These are phyloP conservation scores for Poecilia latipinna DNA, from an alignment of 2,113 vertebrate genomes.

Conservation along the genomic window DNA sequence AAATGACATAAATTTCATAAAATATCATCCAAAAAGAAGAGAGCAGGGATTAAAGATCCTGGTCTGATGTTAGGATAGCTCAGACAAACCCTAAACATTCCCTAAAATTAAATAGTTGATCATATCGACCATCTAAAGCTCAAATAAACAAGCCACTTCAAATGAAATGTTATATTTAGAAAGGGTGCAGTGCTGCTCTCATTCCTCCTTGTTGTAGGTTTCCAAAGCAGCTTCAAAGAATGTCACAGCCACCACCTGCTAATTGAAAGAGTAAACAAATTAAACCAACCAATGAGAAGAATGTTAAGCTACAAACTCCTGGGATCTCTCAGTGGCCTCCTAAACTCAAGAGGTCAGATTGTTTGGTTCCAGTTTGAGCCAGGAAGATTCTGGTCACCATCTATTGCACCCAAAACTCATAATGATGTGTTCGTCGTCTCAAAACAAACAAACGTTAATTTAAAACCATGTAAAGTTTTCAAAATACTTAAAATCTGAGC, in stretches of 20 bases:
- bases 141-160: neutral
- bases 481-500: neutral
- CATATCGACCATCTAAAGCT: neutral
- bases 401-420: neutral
- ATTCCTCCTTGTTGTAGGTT: neutral
- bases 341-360: conserved; percentile 56
- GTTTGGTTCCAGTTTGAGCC: conserved; percentile 35
- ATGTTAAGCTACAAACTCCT: conserved; percentile 47
- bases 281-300: conserved; percentile 50
- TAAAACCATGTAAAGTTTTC: neutral
- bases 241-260: conserved; percentile 25
- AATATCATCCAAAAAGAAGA: neutral
- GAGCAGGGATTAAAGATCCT: neutral
- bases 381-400: conserved; percentile 34
- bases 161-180: neutral
- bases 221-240: conserved; percentile 17
- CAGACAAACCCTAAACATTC: neutral
- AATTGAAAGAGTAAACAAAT: conserved; percentile 62
- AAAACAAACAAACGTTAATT: neutral
- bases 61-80: neutral
- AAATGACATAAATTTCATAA: neutral
- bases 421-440: neutral
- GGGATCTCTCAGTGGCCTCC: conserved; percentile 58
- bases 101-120: neutral
- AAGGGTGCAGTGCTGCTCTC: neutral